Evolutionary conservation across 1,140 invertebrate species (phyloP).

Genomic region (Brachionus manjavacas): DNA sequence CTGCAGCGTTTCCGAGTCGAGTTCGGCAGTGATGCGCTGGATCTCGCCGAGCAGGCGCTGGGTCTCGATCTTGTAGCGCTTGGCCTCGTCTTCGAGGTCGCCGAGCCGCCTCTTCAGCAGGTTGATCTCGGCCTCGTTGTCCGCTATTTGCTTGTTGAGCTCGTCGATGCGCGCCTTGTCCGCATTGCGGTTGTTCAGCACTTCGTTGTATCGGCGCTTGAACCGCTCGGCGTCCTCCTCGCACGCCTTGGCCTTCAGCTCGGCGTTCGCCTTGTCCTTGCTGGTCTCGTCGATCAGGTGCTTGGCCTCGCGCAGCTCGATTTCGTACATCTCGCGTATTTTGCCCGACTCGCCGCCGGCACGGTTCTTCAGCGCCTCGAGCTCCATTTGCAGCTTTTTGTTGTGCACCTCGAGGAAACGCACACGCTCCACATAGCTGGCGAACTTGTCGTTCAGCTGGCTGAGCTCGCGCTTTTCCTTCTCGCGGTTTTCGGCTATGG

Average conservation of each 20-base stretch:
- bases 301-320: constrained; percentile 47
- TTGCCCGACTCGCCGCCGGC: constrained; percentile 58
- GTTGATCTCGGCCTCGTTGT: constrained; percentile 60
- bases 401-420: constrained; percentile 61
- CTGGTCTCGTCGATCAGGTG: constrained; percentile 45
- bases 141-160: constrained; percentile 59
- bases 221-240: constrained; percentile 42
- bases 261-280: constrained; percentile 45
- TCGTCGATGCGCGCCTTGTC: constrained; percentile 58
- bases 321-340: constrained; percentile 53
- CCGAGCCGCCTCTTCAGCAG: constrained; percentile 58
- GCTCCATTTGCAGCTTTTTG: constrained; percentile 58
- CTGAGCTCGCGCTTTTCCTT: constrained; percentile 60
- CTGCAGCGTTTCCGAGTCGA: constrained; percentile 43
- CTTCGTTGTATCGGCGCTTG: constrained; percentile 51
- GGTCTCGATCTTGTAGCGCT: constrained; percentile 56
- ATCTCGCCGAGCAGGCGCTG: constrained; percentile 57
- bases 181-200: constrained; percentile 54
- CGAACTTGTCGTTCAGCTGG: constrained; percentile 60
- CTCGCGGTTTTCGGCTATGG: constrained; percentile 40
- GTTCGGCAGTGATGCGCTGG: constrained; percentile 51
- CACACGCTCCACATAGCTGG: constrained; percentile 61
- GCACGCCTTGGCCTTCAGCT: constrained; percentile 24
- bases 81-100: constrained; percentile 59
- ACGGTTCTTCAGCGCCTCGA: constrained; percentile 56